Percentiles rank a stretch among this genome's conserved stretches.
Conservation (phyloP, 2,797 vertebrate genomes). For the Coracias cyanogaster region DNA sequence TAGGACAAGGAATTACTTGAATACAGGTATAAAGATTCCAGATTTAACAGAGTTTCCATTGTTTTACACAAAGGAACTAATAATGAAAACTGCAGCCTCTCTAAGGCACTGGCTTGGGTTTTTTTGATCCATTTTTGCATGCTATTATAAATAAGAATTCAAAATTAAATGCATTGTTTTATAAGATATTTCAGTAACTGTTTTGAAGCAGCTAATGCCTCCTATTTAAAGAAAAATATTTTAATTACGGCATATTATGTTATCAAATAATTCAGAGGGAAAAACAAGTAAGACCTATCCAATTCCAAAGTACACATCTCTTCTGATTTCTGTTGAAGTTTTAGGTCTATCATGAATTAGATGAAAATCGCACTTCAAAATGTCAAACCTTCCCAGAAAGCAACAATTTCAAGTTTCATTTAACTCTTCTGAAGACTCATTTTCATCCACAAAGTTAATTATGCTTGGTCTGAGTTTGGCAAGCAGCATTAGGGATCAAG, state of each 20-base stretch:
- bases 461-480: conserved; percentile 25
- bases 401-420: not conserved
- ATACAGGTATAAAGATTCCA: not conserved
- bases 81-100: not conserved
- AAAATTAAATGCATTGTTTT: conserved; percentile 1
- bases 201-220: not conserved
- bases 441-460: conserved; percentile 55
- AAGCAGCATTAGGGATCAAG: not conserved
- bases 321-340: not conserved
- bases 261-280: not conserved
- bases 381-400: conserved; percentile 1
- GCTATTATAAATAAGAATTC: not conserved
- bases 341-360: not conserved
- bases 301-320: not conserved
- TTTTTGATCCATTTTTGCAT: not conserved
- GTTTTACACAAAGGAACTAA: not conserved
- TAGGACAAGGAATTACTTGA: not conserved
- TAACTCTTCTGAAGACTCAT: not conserved
- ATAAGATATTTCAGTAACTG: not conserved
- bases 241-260: not conserved
- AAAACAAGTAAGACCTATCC: not conserved
- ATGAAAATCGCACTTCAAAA: not conserved
- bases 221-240: not conserved
- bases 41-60: not conserved
- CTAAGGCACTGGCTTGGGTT: not conserved